Evolutionary conservation across 2,888 invertebrate species (phyloP), one percentile per base, ranked within the genome.

Genomic region (Melieria omissa): DNA sequence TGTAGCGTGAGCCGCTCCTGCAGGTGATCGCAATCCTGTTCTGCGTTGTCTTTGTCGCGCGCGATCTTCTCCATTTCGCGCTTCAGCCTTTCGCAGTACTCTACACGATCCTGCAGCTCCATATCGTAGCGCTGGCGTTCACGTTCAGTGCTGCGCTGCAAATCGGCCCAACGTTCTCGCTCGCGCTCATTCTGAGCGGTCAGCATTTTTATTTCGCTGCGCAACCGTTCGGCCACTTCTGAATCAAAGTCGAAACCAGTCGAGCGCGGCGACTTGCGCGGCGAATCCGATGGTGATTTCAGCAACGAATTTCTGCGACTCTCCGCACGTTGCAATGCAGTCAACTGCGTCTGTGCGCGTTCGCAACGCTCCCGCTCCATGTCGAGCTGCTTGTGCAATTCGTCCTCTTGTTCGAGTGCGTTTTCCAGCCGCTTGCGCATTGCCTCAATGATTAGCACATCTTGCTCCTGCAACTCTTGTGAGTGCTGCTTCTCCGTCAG

Each of bases 391-490:
- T 89, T 89, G 77, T 91, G 91, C 49, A 92, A 84, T 76, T 91
- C 90, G 54, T 90, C 88, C 79, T 93, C 92, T 1, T 90, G 89
- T 58, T 90, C 89, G 82, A 93, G 86, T 0, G 91, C 90, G 0
- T 89, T 88, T 76, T 93, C 92, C 5, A 94, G 84, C 0, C 91
- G 89, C 73, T 90, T 88, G 76, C 91, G 89, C 78, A 93, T 88
- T 70, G 91, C 90, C 79, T 91, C 89, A 75, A 93, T 91, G 83
- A 92, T 89, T 78, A 90, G 88, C 0, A 91, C 90, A 83, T 92
- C 92, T 83, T 92, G 91, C 44, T 90, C 88, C 87, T 92, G 89
- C 55, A 88, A 85, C 7, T 86, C 83, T 65, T 89, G 89, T 0
- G 90, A 88, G 55, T 89, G 88, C 60, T 89, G 88, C 78, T 90